Conservation (phyloP, 2,888 invertebrate species). For the Hetaerina titia region DNA sequence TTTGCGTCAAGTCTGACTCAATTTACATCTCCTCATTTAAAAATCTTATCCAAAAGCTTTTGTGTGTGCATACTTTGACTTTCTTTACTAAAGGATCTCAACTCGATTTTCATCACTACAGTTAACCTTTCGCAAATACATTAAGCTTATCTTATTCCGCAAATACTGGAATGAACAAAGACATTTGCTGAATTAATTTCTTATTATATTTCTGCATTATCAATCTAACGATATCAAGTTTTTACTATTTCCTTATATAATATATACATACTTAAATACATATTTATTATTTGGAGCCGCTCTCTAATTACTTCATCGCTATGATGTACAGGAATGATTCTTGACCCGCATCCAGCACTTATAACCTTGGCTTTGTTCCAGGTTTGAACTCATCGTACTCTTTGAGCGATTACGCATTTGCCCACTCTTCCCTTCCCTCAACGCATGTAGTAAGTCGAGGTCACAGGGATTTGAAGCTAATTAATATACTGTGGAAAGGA, state of each 20-base stretch:
- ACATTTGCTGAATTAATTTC: background rate
- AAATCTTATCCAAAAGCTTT: too few relatives aligned
- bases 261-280: background rate
- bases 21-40: too few relatives aligned
- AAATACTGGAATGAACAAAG: background rate
- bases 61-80: too few relatives aligned
- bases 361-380: conserved; percentile 44
- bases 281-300: background rate
- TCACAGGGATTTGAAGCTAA: background rate
- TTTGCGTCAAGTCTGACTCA: too few relatives aligned
- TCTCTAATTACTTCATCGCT: background rate
- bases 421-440: background rate
- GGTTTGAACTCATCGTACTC: conserved; percentile 35
- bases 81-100: too few relatives aligned
- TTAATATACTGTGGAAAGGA: too few relatives aligned
- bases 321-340: background rate
- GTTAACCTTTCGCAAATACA: too few relatives aligned
- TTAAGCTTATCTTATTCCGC: too few relatives aligned
- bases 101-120: too few relatives aligned
- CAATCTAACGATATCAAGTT: background rate
- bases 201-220: background rate
- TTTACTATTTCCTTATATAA: background rate
- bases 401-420: conserved; percentile 4
- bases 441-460: background rate
- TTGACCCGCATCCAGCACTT: background rate